Evolutionary conservation across 1,140 invertebrate species (phyloP).

Genomic region (Calosoma granatense): DNA sequence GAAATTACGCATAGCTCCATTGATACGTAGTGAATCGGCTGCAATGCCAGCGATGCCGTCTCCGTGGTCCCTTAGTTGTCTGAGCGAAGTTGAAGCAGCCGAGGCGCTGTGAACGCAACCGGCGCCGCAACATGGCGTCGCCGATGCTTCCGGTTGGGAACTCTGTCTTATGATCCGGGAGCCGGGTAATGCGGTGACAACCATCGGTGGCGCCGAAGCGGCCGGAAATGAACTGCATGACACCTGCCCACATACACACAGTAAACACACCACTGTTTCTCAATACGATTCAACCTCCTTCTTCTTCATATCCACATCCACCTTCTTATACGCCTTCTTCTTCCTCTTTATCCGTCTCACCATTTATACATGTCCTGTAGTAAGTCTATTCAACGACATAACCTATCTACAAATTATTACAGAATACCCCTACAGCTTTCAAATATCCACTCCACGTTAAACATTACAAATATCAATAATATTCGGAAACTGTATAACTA

Average conservation of each 20-base stretch:
- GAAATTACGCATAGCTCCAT: constrained; percentile 92
- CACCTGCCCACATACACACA: constrained; percentile 19
- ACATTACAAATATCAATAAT: too few species aligned
- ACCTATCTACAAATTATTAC: too few species aligned
- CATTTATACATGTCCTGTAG: too few species aligned
- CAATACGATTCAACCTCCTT: too few species aligned
- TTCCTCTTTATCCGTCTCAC: too few species aligned
- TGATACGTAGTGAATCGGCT: constrained; percentile 91
- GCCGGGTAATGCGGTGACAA: constrained; percentile 56
- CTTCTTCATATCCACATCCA: too few species aligned
- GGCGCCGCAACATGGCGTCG: constrained; percentile 46
- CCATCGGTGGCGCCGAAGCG: constrained; percentile 52
- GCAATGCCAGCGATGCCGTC: constrained; percentile 93
- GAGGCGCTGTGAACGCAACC: constrained; percentile 37
- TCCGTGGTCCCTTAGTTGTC: constrained; percentile 57
- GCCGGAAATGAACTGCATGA: constrained; percentile 50
- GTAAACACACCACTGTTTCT: neutral
- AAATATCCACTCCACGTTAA: too few species aligned
- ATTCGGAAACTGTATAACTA: too few species aligned
- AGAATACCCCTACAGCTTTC: too few species aligned
- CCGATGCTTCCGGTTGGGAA: constrained; percentile 76
- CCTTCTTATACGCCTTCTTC: too few species aligned
- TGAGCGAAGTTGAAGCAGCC: constrained; percentile 64
- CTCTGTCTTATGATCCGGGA: constrained; percentile 79
- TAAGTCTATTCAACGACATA: too few species aligned